Evolutionary conservation across 2,888 invertebrate species (phyloP).

Genomic region (Cylloceria caligata): DNA sequence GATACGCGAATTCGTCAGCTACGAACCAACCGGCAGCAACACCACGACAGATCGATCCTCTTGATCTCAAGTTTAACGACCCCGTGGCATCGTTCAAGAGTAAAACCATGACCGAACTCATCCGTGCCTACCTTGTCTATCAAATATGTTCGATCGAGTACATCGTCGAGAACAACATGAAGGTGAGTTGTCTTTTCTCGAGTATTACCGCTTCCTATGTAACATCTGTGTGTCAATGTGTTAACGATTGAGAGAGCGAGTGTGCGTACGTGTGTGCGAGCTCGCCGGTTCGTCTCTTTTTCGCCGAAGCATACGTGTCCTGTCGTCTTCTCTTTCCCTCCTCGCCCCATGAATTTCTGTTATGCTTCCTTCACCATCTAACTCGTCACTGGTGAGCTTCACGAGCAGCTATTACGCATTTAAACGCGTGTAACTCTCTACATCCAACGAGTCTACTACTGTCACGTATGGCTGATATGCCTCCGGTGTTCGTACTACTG

Average conservation of each 20-base stretch:
- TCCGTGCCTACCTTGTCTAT: constrained; percentile 96
- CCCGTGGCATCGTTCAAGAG: constrained; percentile 97
- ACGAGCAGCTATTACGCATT: constrained; percentile 26
- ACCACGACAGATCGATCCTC: constrained; percentile 87
- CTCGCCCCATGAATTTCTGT: background rate
- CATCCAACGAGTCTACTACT: background rate
- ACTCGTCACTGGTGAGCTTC: constrained; percentile 5
- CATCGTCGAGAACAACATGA: constrained; percentile 96
- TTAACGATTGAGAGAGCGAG: background rate
- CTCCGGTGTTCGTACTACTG: background rate
- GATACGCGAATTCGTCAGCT: constrained; percentile 66
- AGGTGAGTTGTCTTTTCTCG: constrained; percentile 88
- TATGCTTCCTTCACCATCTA: constrained; percentile 1
- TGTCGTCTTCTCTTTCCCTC: background rate
- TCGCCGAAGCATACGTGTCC: constrained; percentile 15
- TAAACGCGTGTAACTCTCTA: constrained; percentile 21
- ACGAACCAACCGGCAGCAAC: constrained; percentile 55
- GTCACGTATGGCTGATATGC: constrained; percentile 1
- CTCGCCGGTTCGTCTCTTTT: constrained; percentile 16
- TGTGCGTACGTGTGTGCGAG: background rate
- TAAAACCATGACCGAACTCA: constrained; percentile 96
- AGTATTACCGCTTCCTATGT: background rate
- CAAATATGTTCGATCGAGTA: constrained; percentile 94
- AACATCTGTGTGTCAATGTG: background rate
- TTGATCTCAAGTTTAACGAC: constrained; percentile 95